phyloP scores from a whole-genome alignment of 2,113 vertebrate genomes.

The Apodemus speciosus region DNA sequence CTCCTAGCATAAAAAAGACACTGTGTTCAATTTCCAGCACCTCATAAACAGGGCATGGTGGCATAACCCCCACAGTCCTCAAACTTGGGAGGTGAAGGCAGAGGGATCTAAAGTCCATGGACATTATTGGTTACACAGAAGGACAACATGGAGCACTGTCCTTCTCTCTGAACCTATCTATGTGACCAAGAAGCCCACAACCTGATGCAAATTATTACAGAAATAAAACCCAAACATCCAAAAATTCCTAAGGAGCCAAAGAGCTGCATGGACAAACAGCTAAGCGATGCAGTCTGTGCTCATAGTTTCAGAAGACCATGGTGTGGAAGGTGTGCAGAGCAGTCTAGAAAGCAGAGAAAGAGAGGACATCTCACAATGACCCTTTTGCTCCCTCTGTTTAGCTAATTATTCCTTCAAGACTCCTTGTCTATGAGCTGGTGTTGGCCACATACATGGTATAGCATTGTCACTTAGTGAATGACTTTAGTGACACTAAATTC shows the following conservation, averaged over 20 bases:
- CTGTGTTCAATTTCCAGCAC: not conserved
- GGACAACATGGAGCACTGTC: not conserved
- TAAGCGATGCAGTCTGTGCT: not conserved
- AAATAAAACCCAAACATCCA: not conserved
- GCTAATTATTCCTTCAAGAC: not conserved
- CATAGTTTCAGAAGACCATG: not conserved
- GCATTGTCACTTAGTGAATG: too few relatives aligned
- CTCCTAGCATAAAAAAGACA: not conserved
- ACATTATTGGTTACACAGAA: too few relatives aligned
- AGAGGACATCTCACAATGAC: too few relatives aligned
- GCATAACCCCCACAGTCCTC: not conserved
- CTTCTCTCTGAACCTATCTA: not conserved
- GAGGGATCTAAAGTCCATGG: not conserved
- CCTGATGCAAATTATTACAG: not conserved
- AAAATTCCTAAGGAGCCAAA: not conserved
- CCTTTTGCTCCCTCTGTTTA: not conserved
- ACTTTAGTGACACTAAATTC: too few relatives aligned
- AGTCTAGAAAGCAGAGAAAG: not conserved
- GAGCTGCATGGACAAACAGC: not conserved
- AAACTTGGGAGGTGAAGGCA: not conserved
- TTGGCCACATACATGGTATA: not conserved
- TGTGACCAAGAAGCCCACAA: not conserved
- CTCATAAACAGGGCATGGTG: not conserved
- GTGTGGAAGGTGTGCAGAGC: fast-evolving
- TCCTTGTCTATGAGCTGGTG: not conserved